phyloP scores from a whole-genome alignment of 2,888 invertebrate species.

The Leucania comma region DNA sequence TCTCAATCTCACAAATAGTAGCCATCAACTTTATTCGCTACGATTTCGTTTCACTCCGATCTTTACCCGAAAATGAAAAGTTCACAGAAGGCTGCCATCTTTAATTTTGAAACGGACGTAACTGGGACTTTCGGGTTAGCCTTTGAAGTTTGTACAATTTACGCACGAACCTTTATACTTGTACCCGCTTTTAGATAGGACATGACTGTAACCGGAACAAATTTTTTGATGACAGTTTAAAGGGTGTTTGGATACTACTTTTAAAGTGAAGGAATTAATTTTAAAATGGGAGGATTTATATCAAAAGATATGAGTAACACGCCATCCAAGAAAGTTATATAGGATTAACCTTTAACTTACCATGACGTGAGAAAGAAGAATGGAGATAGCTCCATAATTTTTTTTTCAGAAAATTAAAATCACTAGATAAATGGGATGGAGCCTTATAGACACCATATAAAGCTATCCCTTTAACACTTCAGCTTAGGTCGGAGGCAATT shows the following conservation, averaged over 20 bases:
- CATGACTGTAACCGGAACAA: neutral
- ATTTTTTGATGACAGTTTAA: neutral
- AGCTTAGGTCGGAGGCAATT: too few relatives aligned
- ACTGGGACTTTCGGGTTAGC: neutral
- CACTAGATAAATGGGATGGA: too few relatives aligned
- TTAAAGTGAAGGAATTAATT: neutral
- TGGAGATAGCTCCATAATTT: too few relatives aligned
- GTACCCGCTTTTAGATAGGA: slow-evolving; percentile 1
- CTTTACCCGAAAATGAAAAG: slow-evolving; percentile 18
- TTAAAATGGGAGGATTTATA: neutral
- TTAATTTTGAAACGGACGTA: slow-evolving; percentile 23
- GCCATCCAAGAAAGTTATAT: too few relatives aligned
- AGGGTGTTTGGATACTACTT: neutral
- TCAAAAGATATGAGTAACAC: too few relatives aligned
- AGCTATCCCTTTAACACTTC: too few relatives aligned
- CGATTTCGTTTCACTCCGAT: slow-evolving; percentile 6
- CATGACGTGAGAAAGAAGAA: too few relatives aligned
- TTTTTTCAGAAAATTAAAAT: too few relatives aligned
- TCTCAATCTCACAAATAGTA: neutral
- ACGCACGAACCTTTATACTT: slow-evolving; percentile 18
- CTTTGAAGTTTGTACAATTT: slow-evolving; percentile 17
- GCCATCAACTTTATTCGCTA: neutral
- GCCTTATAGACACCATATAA: too few relatives aligned
- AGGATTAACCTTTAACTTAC: too few relatives aligned
- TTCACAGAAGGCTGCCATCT: slow-evolving; percentile 12